Base-by-base conservation (phyloP, 2,888 invertebrate species). In the Bembecia ichneumoniformis region DNA sequence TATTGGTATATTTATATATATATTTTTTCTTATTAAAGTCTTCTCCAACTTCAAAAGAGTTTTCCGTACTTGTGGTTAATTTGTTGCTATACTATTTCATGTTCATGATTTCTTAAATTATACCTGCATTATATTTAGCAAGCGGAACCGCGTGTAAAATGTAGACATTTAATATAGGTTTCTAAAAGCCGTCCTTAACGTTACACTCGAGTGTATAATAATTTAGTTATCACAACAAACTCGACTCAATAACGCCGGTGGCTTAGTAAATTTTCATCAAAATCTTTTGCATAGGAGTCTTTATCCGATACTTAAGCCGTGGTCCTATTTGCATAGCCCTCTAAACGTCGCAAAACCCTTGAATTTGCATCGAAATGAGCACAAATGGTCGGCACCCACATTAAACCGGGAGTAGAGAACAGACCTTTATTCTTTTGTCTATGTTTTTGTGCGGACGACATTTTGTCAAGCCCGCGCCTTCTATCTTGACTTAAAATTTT, bases 301-400 rank as follows among this genome's bases (percentile, higher is more conserved):
- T 58, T 53, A 55, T 55, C 55, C 52, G 49, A 55, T 55, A 54
- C 55, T 52, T 57, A 56, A 58, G 55, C 58, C 54, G 52, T 44
- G 43, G 66, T 63, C 66, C 64, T 71, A 82, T 84, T 82, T 77
- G 69, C 82, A 80, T 78, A 81, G 76, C 66, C 68, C 70, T 74
- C 72, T 71, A 72, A 81, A 80, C 72, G 74, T 76, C 72, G 71
- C 69, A 71, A 68, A 71, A 75, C 77, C 79, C 81, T 80, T 69
- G 68, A 82, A 83, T 84, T 83, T 82, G 76, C 84, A 83, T 83
- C 58, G 79, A 77, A 82, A 83, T 77, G 81, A 79, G 74, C 76
- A 71, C 65, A 70, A 84, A 82, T 82, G 77, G 78, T 82, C 80
- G 68, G 64, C 64, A 70, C 79, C 77, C 69, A 76, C 79, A 75